Conservation (phyloP, 2,113 vertebrate genomes). For the Galeopterus variegatus region DNA sequence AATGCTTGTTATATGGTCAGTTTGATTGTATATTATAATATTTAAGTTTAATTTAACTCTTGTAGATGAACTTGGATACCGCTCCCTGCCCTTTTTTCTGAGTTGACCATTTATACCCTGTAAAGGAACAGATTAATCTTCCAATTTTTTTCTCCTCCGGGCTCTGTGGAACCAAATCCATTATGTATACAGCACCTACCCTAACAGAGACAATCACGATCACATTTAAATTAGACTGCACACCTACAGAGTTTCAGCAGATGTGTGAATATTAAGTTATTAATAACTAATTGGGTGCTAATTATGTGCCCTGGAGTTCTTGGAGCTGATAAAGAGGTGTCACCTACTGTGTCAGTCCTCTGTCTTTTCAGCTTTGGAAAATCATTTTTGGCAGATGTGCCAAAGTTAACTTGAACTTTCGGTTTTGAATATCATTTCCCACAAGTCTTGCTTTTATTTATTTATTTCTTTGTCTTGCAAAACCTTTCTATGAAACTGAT, state of each 20-base stretch:
- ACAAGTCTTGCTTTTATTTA: constrained; percentile 49
- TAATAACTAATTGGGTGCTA: constrained; percentile 85
- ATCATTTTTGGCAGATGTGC: constrained; percentile 72
- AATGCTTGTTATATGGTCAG: background rate
- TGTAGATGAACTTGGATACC: background rate
- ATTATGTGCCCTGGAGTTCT: constrained; percentile 76
- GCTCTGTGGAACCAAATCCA: constrained; percentile 23
- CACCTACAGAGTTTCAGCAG: constrained; percentile 70
- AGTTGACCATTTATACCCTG: background rate
- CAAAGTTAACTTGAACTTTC: constrained; percentile 7
- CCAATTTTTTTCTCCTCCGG: background rate
- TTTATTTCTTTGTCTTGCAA: background rate
- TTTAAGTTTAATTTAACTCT: background rate
- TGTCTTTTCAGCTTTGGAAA: constrained; percentile 61
- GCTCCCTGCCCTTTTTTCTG: background rate
- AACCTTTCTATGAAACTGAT: background rate
- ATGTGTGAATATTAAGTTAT: constrained; percentile 83
- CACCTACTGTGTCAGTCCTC: constrained; percentile 65
- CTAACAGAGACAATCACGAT: constrained; percentile 30
- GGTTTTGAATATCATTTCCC: background rate
- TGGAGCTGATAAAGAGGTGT: constrained; percentile 79
- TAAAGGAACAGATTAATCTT: background rate
- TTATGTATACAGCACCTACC: constrained; percentile 28
- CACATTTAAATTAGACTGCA: constrained; percentile 49
- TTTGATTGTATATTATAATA: background rate